phyloP scores from a whole-genome alignment of 1,140 invertebrate species.

The Drosophila sechellia region DNA sequence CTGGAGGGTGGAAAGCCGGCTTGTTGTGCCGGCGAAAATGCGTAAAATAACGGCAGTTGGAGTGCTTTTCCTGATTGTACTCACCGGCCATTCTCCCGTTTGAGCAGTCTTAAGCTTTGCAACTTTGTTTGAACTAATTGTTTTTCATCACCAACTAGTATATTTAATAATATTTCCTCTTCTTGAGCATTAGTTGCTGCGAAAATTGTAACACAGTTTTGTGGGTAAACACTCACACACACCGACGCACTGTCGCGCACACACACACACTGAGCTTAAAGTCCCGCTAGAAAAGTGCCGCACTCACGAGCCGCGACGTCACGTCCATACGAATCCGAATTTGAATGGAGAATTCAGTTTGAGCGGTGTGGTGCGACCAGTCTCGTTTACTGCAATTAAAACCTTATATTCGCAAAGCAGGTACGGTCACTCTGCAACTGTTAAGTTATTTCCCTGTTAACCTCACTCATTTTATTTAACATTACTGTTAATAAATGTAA shows the following conservation, averaged over 20 bases:
- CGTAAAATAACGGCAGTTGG: conserved; percentile 46
- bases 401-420: neutral
- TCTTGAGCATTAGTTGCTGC: conserved; percentile 37
- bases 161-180: conserved; percentile 31
- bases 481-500: too few species aligned
- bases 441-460: too few species aligned
- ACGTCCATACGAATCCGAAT: conserved; percentile 20
- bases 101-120: conserved; percentile 5
- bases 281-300: conserved; percentile 22
- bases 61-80: conserved; percentile 42
- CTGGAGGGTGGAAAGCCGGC: conserved; percentile 34
- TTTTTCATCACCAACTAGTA: conserved; percentile 13
- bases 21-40: conserved; percentile 76
- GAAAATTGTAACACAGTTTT: conserved; percentile 30
- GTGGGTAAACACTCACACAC: conserved; percentile 32
- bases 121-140: conserved; percentile 12
- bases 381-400: neutral
- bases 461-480: too few species aligned
- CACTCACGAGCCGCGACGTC: conserved; percentile 23
- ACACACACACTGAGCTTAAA: conserved; percentile 9
- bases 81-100: conserved; percentile 50
- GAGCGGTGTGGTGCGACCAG: neutral
- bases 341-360: conserved; percentile 1
- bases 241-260: conserved; percentile 17
- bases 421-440: too few species aligned